Evolutionary conservation across 2,888 invertebrate genomes (phyloP).

Genomic region (Andrena bicolor): DNA sequence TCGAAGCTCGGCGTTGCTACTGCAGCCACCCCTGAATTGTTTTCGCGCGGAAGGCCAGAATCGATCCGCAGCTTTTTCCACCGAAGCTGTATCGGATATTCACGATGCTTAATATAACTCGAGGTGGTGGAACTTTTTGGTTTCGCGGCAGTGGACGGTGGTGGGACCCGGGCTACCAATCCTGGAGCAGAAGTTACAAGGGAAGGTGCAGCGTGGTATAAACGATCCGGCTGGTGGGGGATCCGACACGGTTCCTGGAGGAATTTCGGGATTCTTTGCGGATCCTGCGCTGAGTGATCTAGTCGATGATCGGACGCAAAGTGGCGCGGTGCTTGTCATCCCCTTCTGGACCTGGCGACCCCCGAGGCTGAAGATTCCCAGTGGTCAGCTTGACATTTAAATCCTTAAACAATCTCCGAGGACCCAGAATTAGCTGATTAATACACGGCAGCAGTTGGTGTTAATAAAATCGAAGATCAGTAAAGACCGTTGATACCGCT

Average conservation of each 20-base stretch:
- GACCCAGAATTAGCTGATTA: neutral
- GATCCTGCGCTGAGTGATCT: slow-evolving; percentile 62
- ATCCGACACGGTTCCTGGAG: slow-evolving; percentile 74
- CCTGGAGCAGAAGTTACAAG: slow-evolving; percentile 67
- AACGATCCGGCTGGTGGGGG: slow-evolving; percentile 62
- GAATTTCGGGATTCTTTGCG: slow-evolving; percentile 74
- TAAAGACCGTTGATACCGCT: neutral
- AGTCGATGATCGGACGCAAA: slow-evolving; percentile 66
- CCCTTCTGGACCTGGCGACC: neutral
- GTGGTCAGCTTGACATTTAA: neutral
- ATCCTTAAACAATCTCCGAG: neutral
- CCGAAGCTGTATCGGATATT: slow-evolving; percentile 53
- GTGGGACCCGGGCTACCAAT: slow-evolving; percentile 73
- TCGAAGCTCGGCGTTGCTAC: neutral
- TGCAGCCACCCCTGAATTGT: slow-evolving; percentile 35
- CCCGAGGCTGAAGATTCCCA: neutral
- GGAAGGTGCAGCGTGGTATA: slow-evolving; percentile 57
- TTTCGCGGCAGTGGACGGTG: slow-evolving; percentile 60
- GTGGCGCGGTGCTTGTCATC: slow-evolving; percentile 49
- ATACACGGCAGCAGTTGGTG: neutral
- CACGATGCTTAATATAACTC: slow-evolving; percentile 74
- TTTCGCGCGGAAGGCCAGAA: slow-evolving; percentile 29
- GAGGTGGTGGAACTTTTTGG: slow-evolving; percentile 65
- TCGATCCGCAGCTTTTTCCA: slow-evolving; percentile 56
- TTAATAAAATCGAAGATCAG: neutral